Base-by-base conservation (phyloP, 2,888 invertebrate species). In the Acleris literana region DNA sequence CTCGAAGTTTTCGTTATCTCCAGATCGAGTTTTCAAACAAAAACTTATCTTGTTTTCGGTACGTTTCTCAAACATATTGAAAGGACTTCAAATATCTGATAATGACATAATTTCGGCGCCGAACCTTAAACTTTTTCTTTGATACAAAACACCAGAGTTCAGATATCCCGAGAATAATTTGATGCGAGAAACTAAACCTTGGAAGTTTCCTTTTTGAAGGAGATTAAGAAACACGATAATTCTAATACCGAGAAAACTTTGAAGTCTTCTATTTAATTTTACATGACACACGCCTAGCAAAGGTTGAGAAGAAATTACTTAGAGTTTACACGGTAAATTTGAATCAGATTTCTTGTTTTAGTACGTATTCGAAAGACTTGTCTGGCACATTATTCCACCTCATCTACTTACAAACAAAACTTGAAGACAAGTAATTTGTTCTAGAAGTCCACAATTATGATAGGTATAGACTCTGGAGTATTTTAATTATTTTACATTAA, bases 41-140 rank as follows among this genome's bases (percentile, higher is more conserved):
- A 55, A 55, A 60, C 33, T 55, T 59, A 39, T 54, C 63, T 52
- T 44, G 39, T 33, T 48, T 13, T 25, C 5, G 52, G 13, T 49
- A 25, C 39, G 33, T 64, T 64, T 20, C 29, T 20, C 51, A 56
- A 61, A 56, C 60, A 52, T 52, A 65, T 61, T 65, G 44, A 65
- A 65, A 60, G 55, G 65, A 33, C 55, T 60, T 56, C 29, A 61
- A 56, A 56, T 51, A 65, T 65, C 65, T 65, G 60, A 60, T 52
- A 56, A 65, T 61, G 60, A 33, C 44, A 61, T 60, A 52, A 61
- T 65, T 65, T 56, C 16, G 60, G 51, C 55, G 55, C 60, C 49
- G 65, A 55, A 54, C 60, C 65, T 44, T 51, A 65, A 65, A 65
- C 33, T 65, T 65, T 64, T 56, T 61, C 60, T 65, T 60, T 60